Evolutionary conservation across 1,140 invertebrate genomes (phyloP), one percentile per base, ranked within the genome.

Genomic region (Gonioctena quinquepunctata): DNA sequence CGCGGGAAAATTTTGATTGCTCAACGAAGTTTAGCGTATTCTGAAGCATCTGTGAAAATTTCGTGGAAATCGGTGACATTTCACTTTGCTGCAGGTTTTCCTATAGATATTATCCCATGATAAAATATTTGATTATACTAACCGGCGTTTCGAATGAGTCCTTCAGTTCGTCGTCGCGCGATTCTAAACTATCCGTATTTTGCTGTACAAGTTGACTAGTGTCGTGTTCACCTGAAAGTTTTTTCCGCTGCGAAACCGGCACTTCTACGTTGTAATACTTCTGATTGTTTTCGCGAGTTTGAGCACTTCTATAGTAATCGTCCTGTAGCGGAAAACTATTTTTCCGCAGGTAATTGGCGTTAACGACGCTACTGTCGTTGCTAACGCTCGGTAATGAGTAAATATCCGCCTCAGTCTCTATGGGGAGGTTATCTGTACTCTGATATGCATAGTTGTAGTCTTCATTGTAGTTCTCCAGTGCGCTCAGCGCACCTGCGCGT

Each of bases 391-490:
- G 21, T 25, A 26, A 3, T 27, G 22, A 27, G 25, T 59, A 59
- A 13, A 59, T 25, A 59, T 59, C 56, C 16, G 25, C 6, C 21
- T 59, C 56, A 42, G 33, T 42, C 11, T 81, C 79, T 60, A 72
- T 70, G 4, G 77, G 76, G 50, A 82, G 71, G 76, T 83, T 83
- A 75, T 83, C 82, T 57, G 77, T 81, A 82, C 89, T 90, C 68
- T 86, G 84, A 82, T 91, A 91, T 75, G 88, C 87, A 82, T 90
- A 90, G 82, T 91, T 91, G 72, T 88, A 90, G 79, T 92, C 87
- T 80, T 91, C 89, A 84, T 91, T 90, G 81, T 89, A 90, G 66
- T 77, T 84, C 79, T 83, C 84, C 78, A 75, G 84, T 81, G 80
- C 86, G 84, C 77, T 86, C 13, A 86, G 80, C 65, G 83, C 80